phyloP scores from a whole-genome alignment of 1,140 invertebrate species.

The Pseudachorutes palmiensis region DNA sequence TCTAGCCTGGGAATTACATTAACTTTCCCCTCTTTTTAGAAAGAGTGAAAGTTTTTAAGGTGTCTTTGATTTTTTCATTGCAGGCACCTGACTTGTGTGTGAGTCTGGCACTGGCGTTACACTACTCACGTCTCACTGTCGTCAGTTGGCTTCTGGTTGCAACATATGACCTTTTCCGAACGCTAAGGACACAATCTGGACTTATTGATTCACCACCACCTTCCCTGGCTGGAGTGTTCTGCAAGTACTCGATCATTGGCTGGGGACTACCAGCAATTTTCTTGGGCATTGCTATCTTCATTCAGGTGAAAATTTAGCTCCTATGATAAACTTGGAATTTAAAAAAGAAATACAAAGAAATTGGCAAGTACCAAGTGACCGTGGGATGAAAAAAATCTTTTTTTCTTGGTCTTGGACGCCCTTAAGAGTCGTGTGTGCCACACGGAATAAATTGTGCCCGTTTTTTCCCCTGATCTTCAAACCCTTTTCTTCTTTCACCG shows the following conservation, averaged over 20 bases:
- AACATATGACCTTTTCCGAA: slow-evolving; percentile 48
- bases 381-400: too few relatives aligned
- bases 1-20: too few relatives aligned
- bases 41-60: too few relatives aligned
- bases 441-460: not conserved
- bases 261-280: slow-evolving; percentile 29
- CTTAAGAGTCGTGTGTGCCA: not conserved
- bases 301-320: slow-evolving; percentile 28
- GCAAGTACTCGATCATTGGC: slow-evolving; percentile 32
- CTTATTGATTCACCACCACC: slow-evolving; percentile 33
- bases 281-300: slow-evolving; percentile 23
- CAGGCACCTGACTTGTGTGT: slow-evolving; percentile 57
- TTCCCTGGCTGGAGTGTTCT: slow-evolving; percentile 27
- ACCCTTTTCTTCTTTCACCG: not conserved
- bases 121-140: slow-evolving; percentile 53
- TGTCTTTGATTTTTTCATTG: slow-evolving; percentile 23
- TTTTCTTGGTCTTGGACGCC: too few relatives aligned
- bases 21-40: too few relatives aligned
- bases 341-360: not conserved
- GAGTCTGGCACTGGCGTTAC: slow-evolving; percentile 52
- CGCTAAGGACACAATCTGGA: slow-evolving; percentile 31
- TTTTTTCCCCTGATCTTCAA: not conserved
- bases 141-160: slow-evolving; percentile 56
- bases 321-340: not conserved
- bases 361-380: too few relatives aligned